phyloP scores from a whole-genome alignment of 2,888 invertebrate species.

The Phlogophora meticulosa region DNA sequence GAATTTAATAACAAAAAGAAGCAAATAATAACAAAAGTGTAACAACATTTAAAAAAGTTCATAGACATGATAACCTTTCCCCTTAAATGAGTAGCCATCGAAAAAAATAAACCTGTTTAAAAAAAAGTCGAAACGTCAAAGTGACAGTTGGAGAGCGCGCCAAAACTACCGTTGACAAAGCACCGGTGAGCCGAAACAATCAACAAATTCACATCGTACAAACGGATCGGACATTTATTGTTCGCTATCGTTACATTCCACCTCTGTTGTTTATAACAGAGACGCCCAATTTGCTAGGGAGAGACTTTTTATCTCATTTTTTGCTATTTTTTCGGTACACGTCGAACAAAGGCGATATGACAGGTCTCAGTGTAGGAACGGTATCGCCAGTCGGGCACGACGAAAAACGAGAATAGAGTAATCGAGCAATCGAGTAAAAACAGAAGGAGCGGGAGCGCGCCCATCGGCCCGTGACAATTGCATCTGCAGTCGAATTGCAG shows the following conservation, averaged over 20 bases:
- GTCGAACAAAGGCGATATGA: conserved; percentile 89
- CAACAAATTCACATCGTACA: conserved; percentile 86
- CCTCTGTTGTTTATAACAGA: conserved; percentile 90
- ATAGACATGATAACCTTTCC: conserved; percentile 42
- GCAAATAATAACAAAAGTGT: conserved; percentile 1
- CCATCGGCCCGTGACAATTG: conserved; percentile 88
- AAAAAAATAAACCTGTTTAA: conserved; percentile 60
- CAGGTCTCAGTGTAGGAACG: conserved; percentile 85
- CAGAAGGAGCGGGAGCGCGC: conserved; percentile 82
- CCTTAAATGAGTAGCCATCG: conserved; percentile 68
- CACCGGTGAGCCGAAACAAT: conserved; percentile 86
- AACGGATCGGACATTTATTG: conserved; percentile 90
- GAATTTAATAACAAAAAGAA: conserved; percentile 12
- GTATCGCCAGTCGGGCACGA: conserved; percentile 84
- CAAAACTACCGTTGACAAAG: conserved; percentile 86
- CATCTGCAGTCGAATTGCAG: conserved; percentile 85
- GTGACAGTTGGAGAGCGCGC: conserved; percentile 82
- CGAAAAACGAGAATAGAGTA: conserved; percentile 87
- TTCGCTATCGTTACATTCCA: conserved; percentile 89
- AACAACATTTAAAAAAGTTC: conserved; percentile 22
- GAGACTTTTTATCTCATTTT: conserved; percentile 84
- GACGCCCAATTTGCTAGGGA: conserved; percentile 90
- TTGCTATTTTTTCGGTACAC: conserved; percentile 83
- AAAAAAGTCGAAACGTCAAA: conserved; percentile 78
- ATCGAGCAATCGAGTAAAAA: conserved; percentile 89